These are phyloP conservation scores for Eurypyga helias DNA, from an alignment of 2,113 vertebrate species.

Conservation along the genomic window DNA sequence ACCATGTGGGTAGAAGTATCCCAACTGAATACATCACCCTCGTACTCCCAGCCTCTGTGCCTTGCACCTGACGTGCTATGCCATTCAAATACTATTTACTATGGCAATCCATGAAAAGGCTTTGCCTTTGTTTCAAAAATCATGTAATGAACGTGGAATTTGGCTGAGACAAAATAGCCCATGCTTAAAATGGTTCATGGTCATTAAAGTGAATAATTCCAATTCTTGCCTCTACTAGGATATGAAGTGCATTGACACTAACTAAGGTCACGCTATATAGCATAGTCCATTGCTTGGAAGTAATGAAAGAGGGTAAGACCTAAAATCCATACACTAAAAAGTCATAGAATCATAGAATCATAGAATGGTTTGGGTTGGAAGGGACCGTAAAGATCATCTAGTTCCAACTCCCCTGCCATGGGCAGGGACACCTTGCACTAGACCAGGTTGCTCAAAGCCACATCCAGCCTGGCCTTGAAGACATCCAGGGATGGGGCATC, in stretches of 20 bases:
- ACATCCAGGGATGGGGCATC: too few relatives aligned
- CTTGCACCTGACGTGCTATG: not conserved
- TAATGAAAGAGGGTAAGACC: not conserved
- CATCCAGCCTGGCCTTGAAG: too few relatives aligned
- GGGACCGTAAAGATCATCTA: too few relatives aligned
- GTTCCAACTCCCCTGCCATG: too few relatives aligned
- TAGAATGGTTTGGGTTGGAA: too few relatives aligned
- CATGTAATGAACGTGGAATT: fast-evolving
- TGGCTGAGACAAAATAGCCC: not conserved
- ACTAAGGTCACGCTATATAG: not conserved
- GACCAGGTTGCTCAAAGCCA: too few relatives aligned
- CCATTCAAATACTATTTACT: not conserved
- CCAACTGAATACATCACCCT: not conserved
- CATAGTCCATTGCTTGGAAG: not conserved
- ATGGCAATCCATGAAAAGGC: not conserved
- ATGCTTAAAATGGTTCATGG: not conserved
- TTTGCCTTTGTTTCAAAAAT: constrained; percentile 12
- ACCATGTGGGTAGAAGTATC: not conserved
- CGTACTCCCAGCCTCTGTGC: not conserved
- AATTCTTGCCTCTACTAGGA: not conserved
- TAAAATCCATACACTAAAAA: not conserved
- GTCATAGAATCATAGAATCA: too few relatives aligned
- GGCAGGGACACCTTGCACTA: too few relatives aligned
- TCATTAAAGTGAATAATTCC: not conserved
- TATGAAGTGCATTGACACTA: not conserved